Percentiles rank a stretch among this genome's conserved stretches.
These are phyloP conservation scores for Drosophila arawakana DNA, from an alignment of 1,140 invertebrate genomes.

Conservation along the genomic window DNA sequence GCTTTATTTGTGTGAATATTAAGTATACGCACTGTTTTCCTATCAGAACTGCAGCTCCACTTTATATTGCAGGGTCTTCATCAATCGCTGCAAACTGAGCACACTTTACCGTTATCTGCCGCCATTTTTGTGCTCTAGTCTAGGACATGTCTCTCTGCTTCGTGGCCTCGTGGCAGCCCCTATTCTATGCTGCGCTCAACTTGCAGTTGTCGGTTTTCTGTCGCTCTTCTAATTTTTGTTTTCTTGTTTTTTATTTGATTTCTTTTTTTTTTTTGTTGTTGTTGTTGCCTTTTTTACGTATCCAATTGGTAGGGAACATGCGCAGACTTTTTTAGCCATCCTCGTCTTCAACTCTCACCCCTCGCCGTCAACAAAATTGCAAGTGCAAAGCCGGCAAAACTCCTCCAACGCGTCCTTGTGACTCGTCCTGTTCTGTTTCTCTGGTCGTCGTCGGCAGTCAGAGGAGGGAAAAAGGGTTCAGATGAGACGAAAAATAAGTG, in stretches of 20 bases:
- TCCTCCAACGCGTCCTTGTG: neutral
- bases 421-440: neutral
- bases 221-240: conserved; percentile 60
- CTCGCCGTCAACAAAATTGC: conserved; percentile 48
- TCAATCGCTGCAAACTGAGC: conserved; percentile 4
- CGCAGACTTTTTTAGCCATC: conserved; percentile 68
- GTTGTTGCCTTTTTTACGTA: conserved; percentile 30
- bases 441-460: conserved; percentile 3
- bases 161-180: neutral
- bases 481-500: conserved; percentile 62
- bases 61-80: conserved; percentile 2
- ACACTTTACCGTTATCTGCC: conserved; percentile 16
- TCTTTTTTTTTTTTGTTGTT: conserved; percentile 34
- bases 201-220: conserved; percentile 10
- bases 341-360: neutral
- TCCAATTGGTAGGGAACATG: conserved; percentile 73
- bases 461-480: neutral
- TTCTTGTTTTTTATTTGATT: conserved; percentile 20
- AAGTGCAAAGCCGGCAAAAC: conserved; percentile 46
- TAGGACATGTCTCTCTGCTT: conserved; percentile 9
- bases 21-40: no score
- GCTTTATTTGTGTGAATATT: no score
- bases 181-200: conserved; percentile 16
- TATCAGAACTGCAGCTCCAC: no score
- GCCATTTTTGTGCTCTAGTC: conserved; percentile 50